A percentile compares a stretch with the other conserved stretches of the same genome.
Conservation (phyloP, 2,113 vertebrate species). For the Candoia aspera region DNA sequence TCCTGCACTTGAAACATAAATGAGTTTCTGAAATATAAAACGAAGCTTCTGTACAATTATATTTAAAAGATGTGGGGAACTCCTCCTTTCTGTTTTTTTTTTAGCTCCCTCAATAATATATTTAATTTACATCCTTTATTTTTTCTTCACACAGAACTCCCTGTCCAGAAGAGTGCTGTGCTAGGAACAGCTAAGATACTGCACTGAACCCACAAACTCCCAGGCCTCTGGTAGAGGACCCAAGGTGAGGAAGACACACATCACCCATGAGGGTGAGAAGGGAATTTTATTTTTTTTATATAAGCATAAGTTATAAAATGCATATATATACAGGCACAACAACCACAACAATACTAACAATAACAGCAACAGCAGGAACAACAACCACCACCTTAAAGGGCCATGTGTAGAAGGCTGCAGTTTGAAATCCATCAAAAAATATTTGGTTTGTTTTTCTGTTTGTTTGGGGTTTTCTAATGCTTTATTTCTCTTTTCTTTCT, state of each 20-base stretch:
- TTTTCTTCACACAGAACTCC: not conserved
- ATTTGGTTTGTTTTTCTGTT: no score
- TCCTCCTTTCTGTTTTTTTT: not conserved
- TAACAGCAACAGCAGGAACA: not conserved
- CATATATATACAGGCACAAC: not conserved
- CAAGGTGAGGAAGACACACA: no score
- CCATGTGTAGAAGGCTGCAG: not conserved
- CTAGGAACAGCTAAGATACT: no score
- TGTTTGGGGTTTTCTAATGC: not conserved
- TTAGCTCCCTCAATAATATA: not conserved
- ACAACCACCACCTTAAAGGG: no score
- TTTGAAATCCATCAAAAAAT: not conserved
- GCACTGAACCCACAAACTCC: no score
- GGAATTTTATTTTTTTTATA: no score
- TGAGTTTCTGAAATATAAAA: not conserved
- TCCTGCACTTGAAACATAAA: conserved; percentile 14
- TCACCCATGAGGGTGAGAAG: no score
- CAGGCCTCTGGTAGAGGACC: no score
- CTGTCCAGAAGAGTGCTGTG: no score
- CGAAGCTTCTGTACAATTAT: conserved; percentile 19
- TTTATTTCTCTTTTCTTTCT: not conserved
- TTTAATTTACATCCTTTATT: not conserved
- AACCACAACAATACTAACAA: not conserved
- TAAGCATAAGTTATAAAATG: not conserved
- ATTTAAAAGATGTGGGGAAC: not conserved